Evolutionary conservation across 2,888 invertebrate species (phyloP).

Genomic region (Melipona beecheii): DNA sequence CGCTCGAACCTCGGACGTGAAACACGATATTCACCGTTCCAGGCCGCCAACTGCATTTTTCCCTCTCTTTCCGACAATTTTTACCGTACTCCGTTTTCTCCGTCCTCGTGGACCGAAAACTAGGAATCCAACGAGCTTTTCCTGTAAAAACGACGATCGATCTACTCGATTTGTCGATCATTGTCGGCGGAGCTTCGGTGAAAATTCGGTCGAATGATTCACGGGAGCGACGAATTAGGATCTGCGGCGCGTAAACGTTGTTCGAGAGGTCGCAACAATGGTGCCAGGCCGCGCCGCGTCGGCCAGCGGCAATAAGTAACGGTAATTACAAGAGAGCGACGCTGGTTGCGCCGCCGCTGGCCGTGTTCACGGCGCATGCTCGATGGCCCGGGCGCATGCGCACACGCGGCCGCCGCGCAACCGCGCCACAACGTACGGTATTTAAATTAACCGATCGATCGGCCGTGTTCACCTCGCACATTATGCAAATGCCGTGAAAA

Average conservation of each 20-base stretch:
- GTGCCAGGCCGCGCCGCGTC: constrained; percentile 6
- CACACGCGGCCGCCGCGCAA: constrained; percentile 40
- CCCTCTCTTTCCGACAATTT: not conserved
- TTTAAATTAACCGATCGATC: constrained; percentile 84
- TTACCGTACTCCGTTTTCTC: not conserved
- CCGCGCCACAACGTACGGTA: constrained; percentile 77
- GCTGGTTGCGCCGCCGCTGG: constrained; percentile 41
- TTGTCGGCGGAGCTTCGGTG: constrained; percentile 6
- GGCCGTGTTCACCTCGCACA: constrained; percentile 80
- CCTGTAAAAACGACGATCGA: not conserved
- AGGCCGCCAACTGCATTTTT: constrained; percentile 53
- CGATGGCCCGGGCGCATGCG: constrained; percentile 26
- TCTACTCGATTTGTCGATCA: not conserved
- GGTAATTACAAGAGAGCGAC: constrained; percentile 83
- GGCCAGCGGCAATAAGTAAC: constrained; percentile 80
- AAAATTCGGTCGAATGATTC: constrained; percentile 57
- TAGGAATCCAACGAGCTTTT: no score
- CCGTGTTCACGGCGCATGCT: constrained; percentile 33
- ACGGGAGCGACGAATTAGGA: constrained; percentile 49
- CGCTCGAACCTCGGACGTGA: constrained; percentile 57
- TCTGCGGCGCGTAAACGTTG: constrained; percentile 38
- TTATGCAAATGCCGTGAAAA: constrained; percentile 82
- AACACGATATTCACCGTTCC: constrained; percentile 68
- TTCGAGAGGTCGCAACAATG: constrained; percentile 18
- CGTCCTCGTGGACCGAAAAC: not conserved